Evolutionary conservation across 2,888 invertebrate genomes (phyloP).

Genomic region (Amiota communis): DNA sequence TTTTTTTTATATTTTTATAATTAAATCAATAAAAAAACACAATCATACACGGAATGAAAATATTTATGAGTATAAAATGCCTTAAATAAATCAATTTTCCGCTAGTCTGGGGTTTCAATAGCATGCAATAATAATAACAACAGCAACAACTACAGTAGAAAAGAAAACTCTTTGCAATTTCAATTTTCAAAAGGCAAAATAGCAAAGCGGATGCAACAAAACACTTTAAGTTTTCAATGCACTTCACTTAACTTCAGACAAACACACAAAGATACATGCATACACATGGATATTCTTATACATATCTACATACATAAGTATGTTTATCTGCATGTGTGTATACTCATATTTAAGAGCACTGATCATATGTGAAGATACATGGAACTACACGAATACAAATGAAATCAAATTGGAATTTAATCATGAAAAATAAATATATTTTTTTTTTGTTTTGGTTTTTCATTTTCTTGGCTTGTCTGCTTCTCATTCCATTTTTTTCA

Average conservation of each 20-base stretch:
- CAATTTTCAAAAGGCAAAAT: background rate
- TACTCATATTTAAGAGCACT: slow-evolving; percentile 24
- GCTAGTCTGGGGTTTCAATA: background rate
- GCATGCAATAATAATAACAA: background rate
- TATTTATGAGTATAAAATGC: slow-evolving; percentile 26
- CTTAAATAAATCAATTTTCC: slow-evolving; percentile 25
- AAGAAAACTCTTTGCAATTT: background rate
- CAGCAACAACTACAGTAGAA: background rate
- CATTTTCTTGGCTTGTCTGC: background rate
- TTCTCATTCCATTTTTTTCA: background rate
- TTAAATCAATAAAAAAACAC: too few species aligned
- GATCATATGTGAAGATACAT: too few species aligned
- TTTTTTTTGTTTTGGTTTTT: slow-evolving; percentile 6
- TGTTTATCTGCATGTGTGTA: slow-evolving; percentile 18
- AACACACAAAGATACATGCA: background rate
- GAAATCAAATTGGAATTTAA: slow-evolving; percentile 37
- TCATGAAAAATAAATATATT: slow-evolving; percentile 30
- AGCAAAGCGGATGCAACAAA: slow-evolving; percentile 23
- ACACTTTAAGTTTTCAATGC: slow-evolving; percentile 21
- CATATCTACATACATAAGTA: slow-evolving; percentile 20
- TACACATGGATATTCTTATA: too few species aligned
- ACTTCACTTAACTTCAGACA: slow-evolving; percentile 5
- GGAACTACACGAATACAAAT: slow-evolving; percentile 17
- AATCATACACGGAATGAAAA: background rate
- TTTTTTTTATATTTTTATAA: too few species aligned